Evolutionary conservation across 2,888 invertebrate genomes (phyloP), one percentile per base, ranked within the genome.

Genomic region (Dynastes maya): DNA sequence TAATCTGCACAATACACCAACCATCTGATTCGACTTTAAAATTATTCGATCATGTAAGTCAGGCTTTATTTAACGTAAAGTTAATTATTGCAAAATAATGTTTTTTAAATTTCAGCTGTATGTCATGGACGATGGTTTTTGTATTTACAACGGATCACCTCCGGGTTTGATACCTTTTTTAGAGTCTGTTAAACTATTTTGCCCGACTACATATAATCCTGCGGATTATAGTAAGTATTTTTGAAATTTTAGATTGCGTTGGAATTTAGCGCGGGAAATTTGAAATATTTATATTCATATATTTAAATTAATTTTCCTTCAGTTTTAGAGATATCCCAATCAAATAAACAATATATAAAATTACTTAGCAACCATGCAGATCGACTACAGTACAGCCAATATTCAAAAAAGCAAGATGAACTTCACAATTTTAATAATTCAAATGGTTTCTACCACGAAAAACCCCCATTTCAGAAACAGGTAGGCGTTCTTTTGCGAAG

Each of bases 1-100:
- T 96, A 77, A 91, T 95, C 80, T 95, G 95, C 87, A 95, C 95
- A 0, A 92, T 95, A 78, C 96, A 96, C 87, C 95, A 95, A 85
- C 95, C 96, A 0, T 94, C 94, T 4, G 94, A 95, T 0, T 93
- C 94, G 11, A 89, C 95, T 63, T 95, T 95, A 86, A 90, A 94
- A 76, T 91, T 93, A 84, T 95, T 96, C 86, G 95, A 95, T 83
- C 91, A 92, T 89, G 91, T 91, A 86, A 84, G 79, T 58, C 4
- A 65, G 13, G 0, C 6, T 37, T 58, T 71, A 8, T 22, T 22
- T 22, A 22, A 22, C 22, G 22, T 22, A 22, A 22, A 22, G 22
- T 22, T 22, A 22, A 0, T 22, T 22, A 22, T 22, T 22, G 1
- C 22, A 22, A 22, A 0, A 22, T 22, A 22, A 0, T 32, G 32